Percentiles rank a stretch among this genome's conserved stretches.
Evolutionary conservation across 2,797 vertebrate species (phyloP).

Genomic region (Periophthalmus magnuspinnatus): DNA sequence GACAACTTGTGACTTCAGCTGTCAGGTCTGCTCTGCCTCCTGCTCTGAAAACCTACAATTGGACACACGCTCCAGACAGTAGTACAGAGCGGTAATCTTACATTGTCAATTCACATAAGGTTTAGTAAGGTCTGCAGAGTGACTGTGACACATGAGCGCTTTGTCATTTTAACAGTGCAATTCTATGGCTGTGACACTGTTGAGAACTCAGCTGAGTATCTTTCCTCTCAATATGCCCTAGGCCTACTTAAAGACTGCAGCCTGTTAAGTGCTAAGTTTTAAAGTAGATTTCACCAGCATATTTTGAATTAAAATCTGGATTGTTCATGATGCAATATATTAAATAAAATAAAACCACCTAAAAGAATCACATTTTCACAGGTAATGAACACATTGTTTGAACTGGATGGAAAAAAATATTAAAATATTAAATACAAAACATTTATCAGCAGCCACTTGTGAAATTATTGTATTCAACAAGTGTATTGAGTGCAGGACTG

Average conservation of each 20-base stretch:
- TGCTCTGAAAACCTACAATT: slow-evolving; percentile 49
- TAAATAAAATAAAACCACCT: not conserved
- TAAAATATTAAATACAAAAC: slow-evolving; percentile 1
- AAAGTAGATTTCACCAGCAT: too few relatives aligned
- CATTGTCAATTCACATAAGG: slow-evolving; percentile 38
- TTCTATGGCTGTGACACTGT: not conserved
- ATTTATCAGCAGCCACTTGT: slow-evolving; percentile 46
- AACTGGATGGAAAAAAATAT: slow-evolving; percentile 8
- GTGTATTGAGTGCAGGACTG: slow-evolving; percentile 58
- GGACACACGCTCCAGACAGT: slow-evolving; percentile 23
- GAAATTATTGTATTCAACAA: slow-evolving; percentile 62
- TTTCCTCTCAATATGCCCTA: not conserved
- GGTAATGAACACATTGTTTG: too few relatives aligned
- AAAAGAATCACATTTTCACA: slow-evolving; percentile 5
- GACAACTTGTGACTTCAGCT: slow-evolving; percentile 37
- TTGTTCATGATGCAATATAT: not conserved
- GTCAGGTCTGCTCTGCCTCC: slow-evolving; percentile 33
- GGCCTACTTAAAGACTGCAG: not conserved
- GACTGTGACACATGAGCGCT: slow-evolving; percentile 10
- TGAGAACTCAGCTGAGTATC: not conserved
- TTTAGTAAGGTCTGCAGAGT: slow-evolving; percentile 13
- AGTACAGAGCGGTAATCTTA: slow-evolving; percentile 27
- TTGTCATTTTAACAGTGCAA: slow-evolving; percentile 29
- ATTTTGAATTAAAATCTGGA: too few relatives aligned
- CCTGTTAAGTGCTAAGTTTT: too few relatives aligned